These are phyloP conservation scores for Cyprinus carpio DNA, from an alignment of 2,113 vertebrate genomes.

Conservation along the genomic window DNA sequence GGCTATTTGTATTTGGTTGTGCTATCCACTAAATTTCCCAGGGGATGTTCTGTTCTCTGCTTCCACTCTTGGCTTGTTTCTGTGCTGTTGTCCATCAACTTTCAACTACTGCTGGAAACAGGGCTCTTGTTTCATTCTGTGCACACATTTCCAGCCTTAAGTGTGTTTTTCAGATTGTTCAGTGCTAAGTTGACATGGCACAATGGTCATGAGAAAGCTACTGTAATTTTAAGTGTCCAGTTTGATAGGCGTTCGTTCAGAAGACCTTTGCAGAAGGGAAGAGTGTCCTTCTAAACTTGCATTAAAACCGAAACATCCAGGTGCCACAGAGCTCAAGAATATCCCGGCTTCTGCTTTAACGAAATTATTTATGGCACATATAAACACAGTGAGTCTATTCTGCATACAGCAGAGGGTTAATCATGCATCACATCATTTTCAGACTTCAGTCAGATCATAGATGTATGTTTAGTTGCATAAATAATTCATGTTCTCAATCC, in stretches of 20 bases:
- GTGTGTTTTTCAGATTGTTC: conserved; percentile 56
- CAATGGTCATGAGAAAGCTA: not conserved
- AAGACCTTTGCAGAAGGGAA: not conserved
- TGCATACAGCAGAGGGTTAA: conserved; percentile 14
- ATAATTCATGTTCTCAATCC: conserved; percentile 72
- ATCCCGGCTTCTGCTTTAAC: not conserved
- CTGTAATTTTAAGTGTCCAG: not conserved
- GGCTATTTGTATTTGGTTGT: conserved; percentile 33
- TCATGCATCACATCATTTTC: conserved; percentile 67
- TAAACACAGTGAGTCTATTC: not conserved
- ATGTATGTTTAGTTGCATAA: conserved; percentile 73
- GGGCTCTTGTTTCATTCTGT: conserved; percentile 71
- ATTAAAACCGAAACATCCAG: not conserved
- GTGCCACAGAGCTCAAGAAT: not conserved
- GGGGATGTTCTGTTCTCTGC: conserved; percentile 68
- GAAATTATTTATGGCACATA: not conserved
- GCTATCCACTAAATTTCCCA: conserved; percentile 77
- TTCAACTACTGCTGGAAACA: conserved; percentile 67
- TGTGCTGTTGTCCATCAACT: conserved; percentile 68
- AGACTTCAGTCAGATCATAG: conserved; percentile 66
- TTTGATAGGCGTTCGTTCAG: not conserved
- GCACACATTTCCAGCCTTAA: conserved; percentile 70
- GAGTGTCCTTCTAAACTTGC: not conserved
- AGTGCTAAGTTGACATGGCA: not conserved
- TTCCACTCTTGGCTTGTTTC: conserved; percentile 65